phyloP scores from a whole-genome alignment of 2,888 invertebrate genomes.

The Dryobota labecula region DNA sequence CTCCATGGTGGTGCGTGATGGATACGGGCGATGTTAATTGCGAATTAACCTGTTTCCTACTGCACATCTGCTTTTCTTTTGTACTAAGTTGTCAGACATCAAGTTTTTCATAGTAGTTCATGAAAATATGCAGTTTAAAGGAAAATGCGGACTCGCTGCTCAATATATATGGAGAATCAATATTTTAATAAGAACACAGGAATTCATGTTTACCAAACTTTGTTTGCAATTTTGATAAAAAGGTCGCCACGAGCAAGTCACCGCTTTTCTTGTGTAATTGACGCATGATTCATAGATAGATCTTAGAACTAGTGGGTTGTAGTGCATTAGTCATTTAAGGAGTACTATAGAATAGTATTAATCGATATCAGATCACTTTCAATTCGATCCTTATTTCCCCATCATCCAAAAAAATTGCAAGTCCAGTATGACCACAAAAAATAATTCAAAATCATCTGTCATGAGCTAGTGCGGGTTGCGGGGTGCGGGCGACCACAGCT shows the following conservation, averaged over 20 bases:
- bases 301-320: conserved; percentile 44
- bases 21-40: conserved; percentile 64
- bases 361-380: conserved; percentile 20
- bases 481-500: conserved; percentile 52
- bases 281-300: conserved; percentile 51
- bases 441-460: conserved; percentile 51
- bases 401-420: conserved; percentile 18
- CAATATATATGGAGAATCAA: conserved; percentile 16
- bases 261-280: conserved; percentile 44
- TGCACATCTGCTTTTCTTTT: conserved; percentile 38
- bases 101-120: conserved; percentile 19
- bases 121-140: conserved; percentile 10
- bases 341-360: conserved; percentile 5
- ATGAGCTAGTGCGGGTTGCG: conserved; percentile 37
- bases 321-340: conserved; percentile 37
- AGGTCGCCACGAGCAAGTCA: conserved; percentile 38
- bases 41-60: conserved; percentile 52
- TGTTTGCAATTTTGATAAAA: conserved; percentile 45
- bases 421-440: conserved; percentile 29
- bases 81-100: conserved; percentile 23
- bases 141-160: conserved; percentile 16
- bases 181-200: conserved; percentile 26
- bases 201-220: conserved; percentile 16
- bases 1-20: conserved; percentile 39
- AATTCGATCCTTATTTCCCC: not conserved